These are phyloP conservation scores for Cyprinodon variegatus DNA, from an alignment of 2,113 vertebrate genomes.

Conservation along the genomic window DNA sequence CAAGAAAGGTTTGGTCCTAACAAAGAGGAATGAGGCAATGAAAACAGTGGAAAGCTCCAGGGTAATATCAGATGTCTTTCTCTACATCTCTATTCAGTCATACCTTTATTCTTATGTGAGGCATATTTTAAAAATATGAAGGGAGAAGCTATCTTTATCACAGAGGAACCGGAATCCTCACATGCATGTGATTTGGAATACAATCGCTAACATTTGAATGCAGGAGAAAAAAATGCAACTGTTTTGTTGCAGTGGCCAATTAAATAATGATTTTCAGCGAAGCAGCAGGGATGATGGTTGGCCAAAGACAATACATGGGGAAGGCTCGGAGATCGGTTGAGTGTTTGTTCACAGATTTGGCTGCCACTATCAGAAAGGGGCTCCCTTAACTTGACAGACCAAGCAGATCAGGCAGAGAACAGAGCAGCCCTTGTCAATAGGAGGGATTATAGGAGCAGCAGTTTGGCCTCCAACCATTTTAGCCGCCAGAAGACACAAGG, in stretches of 20 bases:
- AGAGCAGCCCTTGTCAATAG: slow-evolving; percentile 71
- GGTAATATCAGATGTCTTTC: slow-evolving; percentile 64
- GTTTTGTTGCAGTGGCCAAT: slow-evolving; percentile 63
- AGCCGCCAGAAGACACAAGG: slow-evolving; percentile 73
- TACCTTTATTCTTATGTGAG: slow-evolving; percentile 37
- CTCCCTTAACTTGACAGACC: slow-evolving; percentile 74
- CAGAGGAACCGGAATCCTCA: slow-evolving; percentile 33
- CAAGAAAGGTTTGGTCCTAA: slow-evolving; percentile 58
- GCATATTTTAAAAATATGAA: slow-evolving; percentile 44
- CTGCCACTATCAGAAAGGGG: slow-evolving; percentile 68
- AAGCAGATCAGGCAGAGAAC: slow-evolving; percentile 71
- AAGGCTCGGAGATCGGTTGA: slow-evolving; percentile 57
- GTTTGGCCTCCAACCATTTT: slow-evolving; percentile 76
- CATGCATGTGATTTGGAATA: slow-evolving; percentile 43
- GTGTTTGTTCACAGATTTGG: slow-evolving; percentile 71
- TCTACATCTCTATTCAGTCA: slow-evolving; percentile 48
- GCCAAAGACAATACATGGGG: slow-evolving; percentile 59
- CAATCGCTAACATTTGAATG: slow-evolving; percentile 38
- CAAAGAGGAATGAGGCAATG: slow-evolving; percentile 61
- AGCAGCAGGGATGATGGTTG: slow-evolving; percentile 61
- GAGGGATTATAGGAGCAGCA: slow-evolving; percentile 74
- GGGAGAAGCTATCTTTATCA: slow-evolving; percentile 50
- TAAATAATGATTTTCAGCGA: slow-evolving; percentile 69
- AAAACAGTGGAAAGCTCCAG: slow-evolving; percentile 53
- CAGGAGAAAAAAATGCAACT: slow-evolving; percentile 40